Conservation (phyloP, 2,113 vertebrate species). For the Marmota monax region DNA sequence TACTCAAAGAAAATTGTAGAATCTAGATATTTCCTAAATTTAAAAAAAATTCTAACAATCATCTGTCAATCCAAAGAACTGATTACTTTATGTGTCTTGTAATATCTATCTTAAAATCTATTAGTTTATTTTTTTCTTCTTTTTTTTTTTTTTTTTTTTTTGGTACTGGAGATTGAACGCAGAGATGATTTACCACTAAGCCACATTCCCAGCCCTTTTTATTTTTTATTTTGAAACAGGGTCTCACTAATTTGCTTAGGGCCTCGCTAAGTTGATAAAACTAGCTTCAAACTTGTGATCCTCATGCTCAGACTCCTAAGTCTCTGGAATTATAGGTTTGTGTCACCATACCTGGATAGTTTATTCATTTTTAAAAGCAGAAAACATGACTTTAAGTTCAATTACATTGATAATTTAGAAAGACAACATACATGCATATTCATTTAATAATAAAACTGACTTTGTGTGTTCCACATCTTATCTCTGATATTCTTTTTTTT, state of each 20-base stretch:
- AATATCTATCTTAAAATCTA: background rate
- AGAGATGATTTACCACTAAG: background rate
- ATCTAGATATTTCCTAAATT: background rate
- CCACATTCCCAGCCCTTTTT: background rate
- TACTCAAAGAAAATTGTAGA: background rate
- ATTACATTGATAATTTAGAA: background rate
- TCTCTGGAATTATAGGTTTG: background rate
- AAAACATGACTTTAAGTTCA: background rate
- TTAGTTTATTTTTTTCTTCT: no score
- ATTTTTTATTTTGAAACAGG: background rate
- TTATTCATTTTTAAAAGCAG: slow-evolving; percentile 35
- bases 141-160: background rate
- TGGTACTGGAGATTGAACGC: background rate
- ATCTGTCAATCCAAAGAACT: background rate
- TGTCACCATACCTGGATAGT: background rate
- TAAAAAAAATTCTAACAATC: background rate
- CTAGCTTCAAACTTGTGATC: background rate
- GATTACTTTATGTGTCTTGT: background rate
- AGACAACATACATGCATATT: background rate
- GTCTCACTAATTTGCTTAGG: background rate
- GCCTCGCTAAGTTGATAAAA: background rate
- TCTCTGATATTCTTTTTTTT: background rate
- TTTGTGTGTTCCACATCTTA: background rate
- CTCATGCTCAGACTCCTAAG: background rate
- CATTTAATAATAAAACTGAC: slow-evolving; percentile 26